Percentiles rank a stretch among this genome's conserved stretches.
These are phyloP conservation scores for Micrastur ruficollis DNA, from an alignment of 2,797 vertebrate species.

Conservation along the genomic window DNA sequence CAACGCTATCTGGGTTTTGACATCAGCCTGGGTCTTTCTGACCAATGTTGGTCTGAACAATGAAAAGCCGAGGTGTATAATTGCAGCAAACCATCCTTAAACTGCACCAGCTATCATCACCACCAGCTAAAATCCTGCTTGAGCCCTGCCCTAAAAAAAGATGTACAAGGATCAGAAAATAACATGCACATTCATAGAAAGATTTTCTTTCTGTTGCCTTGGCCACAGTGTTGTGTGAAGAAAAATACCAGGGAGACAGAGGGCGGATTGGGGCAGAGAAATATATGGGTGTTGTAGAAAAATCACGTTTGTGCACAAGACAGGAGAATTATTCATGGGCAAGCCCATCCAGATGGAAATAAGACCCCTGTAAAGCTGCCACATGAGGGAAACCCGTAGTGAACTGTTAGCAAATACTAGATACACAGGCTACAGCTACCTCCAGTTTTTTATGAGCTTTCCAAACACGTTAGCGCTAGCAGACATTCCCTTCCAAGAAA, in stretches of 20 bases:
- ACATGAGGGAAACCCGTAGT: background rate
- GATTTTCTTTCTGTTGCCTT: conserved; percentile 46
- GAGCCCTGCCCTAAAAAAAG: background rate
- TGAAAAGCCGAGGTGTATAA: background rate
- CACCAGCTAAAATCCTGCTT: background rate
- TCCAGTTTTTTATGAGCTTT: conserved; percentile 37
- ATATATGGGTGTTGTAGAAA: background rate
- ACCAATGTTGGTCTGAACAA: background rate
- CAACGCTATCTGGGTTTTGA: background rate
- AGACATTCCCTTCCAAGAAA: conserved; percentile 34
- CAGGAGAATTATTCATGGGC: conserved; percentile 18
- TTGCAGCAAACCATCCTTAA: background rate
- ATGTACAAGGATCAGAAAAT: background rate
- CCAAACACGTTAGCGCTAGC: background rate
- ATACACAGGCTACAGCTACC: background rate
- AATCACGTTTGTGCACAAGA: background rate
- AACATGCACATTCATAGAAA: background rate
- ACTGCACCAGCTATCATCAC: background rate
- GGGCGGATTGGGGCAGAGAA: background rate
- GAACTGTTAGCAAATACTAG: background rate
- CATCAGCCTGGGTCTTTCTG: background rate
- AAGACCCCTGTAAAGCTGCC: conserved; percentile 27
- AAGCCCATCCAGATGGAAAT: conserved; percentile 32
- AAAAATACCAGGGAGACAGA: background rate
- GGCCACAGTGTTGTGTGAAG: conserved; percentile 17